phyloP scores from a whole-genome alignment of 1,140 invertebrate genomes.

The Panulirus ornatus region DNA sequence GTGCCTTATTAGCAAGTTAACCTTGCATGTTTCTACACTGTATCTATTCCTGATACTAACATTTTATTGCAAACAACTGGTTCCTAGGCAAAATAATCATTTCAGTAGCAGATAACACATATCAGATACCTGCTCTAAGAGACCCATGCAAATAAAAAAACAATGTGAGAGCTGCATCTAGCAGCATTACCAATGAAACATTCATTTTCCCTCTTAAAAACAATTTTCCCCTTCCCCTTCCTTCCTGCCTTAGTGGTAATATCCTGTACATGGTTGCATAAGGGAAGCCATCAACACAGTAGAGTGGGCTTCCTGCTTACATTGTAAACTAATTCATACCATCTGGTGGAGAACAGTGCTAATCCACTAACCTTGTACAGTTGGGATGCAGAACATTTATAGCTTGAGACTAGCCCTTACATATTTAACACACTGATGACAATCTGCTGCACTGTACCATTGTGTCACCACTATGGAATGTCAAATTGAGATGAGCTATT shows the following conservation, averaged over 20 bases:
- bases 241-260: slow-evolving; percentile 10
- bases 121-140: too few species aligned
- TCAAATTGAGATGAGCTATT: not conserved
- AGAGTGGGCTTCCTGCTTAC: slow-evolving; percentile 31
- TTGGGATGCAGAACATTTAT: not conserved
- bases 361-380: not conserved
- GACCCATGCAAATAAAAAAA: too few species aligned
- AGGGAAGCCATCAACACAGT: slow-evolving; percentile 17
- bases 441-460: not conserved
- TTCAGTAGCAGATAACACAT: too few species aligned
- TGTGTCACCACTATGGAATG: not conserved
- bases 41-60: too few species aligned
- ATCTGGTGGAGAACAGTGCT: slow-evolving; percentile 18
- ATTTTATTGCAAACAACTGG: too few species aligned
- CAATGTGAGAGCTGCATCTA: too few species aligned
- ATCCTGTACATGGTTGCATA: slow-evolving; percentile 32
- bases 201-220: not conserved
- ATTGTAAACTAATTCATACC: slow-evolving; percentile 32
- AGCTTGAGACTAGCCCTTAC: not conserved
- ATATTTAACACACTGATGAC: not conserved
- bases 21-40: too few species aligned
- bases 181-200: too few species aligned
- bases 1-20: too few species aligned
- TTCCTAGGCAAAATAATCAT: too few species aligned
- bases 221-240: not conserved